These are phyloP conservation scores for Pardosa pseudoannulata DNA, from an alignment of 2,888 invertebrate genomes.

Conservation along the genomic window DNA sequence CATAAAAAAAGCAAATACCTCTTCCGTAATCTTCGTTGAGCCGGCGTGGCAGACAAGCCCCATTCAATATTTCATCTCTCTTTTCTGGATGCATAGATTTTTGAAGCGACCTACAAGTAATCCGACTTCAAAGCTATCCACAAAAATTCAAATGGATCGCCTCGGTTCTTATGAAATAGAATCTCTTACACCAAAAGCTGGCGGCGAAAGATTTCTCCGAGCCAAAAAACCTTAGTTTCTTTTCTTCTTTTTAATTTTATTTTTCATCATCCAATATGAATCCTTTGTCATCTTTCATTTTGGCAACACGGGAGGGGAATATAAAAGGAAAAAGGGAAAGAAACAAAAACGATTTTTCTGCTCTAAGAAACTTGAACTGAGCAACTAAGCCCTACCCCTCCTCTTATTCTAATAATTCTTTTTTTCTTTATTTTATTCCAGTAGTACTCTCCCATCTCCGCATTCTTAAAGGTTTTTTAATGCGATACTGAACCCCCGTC, in stretches of 20 bases:
- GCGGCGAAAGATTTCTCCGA: background rate
- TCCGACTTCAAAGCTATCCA: slow-evolving; percentile 13
- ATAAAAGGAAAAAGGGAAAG: background rate
- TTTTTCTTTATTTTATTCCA: background rate
- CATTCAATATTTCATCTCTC: background rate
- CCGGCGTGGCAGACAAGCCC: background rate
- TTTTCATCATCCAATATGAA: background rate
- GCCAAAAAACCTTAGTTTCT: background rate
- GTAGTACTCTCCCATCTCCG: background rate
- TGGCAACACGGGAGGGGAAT: background rate
- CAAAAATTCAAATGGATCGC: background rate
- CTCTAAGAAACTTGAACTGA: slow-evolving; percentile 1
- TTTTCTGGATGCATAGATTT: background rate
- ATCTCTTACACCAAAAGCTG: slow-evolving; percentile 2
- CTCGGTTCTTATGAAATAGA: background rate
- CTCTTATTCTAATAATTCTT: no score
- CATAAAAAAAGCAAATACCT: no score
- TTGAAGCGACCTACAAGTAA: background rate
- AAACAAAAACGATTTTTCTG: background rate
- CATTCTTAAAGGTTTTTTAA: slow-evolving; percentile 21
- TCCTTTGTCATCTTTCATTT: slow-evolving; percentile 11
- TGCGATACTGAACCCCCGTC: slow-evolving; percentile 22
- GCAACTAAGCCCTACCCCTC: no score
- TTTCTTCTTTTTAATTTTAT: no score
- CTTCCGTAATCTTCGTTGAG: background rate